Evolutionary conservation across 2,888 invertebrate genomes (phyloP).

Genomic region (Zaprionus obscuricornis): DNA sequence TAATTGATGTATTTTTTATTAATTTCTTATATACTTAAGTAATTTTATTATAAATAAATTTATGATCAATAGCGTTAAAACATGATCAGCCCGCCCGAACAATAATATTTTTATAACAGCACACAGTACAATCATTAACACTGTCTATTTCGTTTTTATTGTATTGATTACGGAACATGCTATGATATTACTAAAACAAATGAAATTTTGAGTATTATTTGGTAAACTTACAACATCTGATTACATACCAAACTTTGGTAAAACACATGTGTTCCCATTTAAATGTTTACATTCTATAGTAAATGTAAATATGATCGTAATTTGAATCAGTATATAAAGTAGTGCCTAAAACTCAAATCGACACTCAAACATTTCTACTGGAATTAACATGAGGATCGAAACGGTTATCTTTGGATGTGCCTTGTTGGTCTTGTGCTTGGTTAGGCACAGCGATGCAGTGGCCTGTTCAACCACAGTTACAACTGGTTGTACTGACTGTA

Average conservation of each 20-base stretch:
- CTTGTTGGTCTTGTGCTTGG: conserved; percentile 4
- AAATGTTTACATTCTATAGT: not conserved
- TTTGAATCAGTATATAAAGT: not conserved
- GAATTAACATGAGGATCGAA: not conserved
- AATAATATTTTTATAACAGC: no score
- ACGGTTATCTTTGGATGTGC: conserved; percentile 8
- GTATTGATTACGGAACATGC: no score
- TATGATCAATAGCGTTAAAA: no score
- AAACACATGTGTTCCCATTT: not conserved
- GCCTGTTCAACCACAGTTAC: not conserved
- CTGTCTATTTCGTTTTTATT: no score
- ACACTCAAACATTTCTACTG: not conserved
- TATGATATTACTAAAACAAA: no score
- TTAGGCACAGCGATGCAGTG: not conserved
- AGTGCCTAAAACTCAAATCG: no score
- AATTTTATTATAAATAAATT: no score
- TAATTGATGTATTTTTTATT: no score
- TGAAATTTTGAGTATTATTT: no score
- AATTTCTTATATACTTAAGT: no score
- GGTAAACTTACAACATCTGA: not conserved
- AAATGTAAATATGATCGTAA: not conserved
- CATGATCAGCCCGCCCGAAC: no score
- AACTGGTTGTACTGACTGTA: not conserved
- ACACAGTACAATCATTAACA: no score
- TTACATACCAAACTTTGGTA: not conserved